Percentiles rank a stretch among this genome's conserved stretches.
phyloP scores from a whole-genome alignment of 2,113 vertebrate species.

The Phyllostomus discolor region DNA sequence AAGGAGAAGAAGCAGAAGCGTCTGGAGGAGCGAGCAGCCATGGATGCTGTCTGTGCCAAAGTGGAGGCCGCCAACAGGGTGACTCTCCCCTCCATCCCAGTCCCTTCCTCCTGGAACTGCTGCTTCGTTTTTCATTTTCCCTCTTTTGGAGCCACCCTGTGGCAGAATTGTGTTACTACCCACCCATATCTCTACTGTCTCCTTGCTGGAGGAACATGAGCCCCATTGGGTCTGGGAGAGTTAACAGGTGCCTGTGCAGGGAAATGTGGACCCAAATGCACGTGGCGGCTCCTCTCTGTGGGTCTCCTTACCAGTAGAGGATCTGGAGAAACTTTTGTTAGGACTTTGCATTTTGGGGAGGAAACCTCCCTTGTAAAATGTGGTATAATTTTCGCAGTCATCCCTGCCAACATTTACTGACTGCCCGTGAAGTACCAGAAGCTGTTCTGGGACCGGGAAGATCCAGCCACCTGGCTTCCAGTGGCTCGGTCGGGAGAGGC shows the following conservation, averaged over 20 bases:
- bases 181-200: too few species aligned
- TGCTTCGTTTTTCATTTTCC: conserved; percentile 13
- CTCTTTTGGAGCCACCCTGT: conserved; percentile 60
- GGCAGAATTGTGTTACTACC: conserved; percentile 8
- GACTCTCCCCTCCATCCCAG: background rate
- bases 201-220: too few species aligned
- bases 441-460: background rate
- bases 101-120: background rate
- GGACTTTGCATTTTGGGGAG: background rate
- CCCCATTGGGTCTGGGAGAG: background rate
- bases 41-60: conserved; percentile 93
- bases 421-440: too few species aligned
- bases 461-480: background rate
- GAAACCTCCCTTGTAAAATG: background rate
- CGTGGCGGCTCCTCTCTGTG: background rate
- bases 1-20: conserved; percentile 96
- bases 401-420: background rate
- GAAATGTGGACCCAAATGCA: background rate
- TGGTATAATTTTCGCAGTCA: background rate
- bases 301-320: background rate
- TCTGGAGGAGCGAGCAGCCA: conserved; percentile 92
- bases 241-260: background rate
- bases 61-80: conserved; percentile 96
- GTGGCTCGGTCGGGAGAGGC: background rate
- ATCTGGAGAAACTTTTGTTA: background rate